Conservation (phyloP, 2,113 vertebrate genomes). For the Protomyctophum bolini region DNA sequence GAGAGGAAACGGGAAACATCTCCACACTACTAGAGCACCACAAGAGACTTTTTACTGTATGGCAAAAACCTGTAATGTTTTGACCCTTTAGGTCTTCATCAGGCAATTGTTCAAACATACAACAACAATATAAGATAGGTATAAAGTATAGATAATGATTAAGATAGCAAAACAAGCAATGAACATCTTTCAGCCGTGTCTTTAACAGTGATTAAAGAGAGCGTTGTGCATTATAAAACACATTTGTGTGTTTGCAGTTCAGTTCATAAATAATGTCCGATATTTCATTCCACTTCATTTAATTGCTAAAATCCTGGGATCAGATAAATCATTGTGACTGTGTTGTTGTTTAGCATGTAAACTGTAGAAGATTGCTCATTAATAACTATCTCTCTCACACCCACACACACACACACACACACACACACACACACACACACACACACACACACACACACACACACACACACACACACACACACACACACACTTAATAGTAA, state of each 20-base stretch:
- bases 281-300: constrained; percentile 18
- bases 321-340: constrained; percentile 25
- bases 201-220: too few relatives aligned
- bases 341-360: constrained; percentile 37
- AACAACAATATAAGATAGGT: too few relatives aligned
- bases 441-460: not conserved
- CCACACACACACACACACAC: too few relatives aligned
- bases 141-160: too few relatives aligned
- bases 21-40: too few relatives aligned
- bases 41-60: not conserved
- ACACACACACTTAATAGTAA: constrained; percentile 26
- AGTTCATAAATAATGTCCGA: constrained; percentile 31
- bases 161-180: too few relatives aligned
- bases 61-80: not conserved
- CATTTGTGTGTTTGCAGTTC: too few relatives aligned
- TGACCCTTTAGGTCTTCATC: not conserved
- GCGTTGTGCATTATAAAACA: too few relatives aligned
- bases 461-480: constrained; percentile 20
- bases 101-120: too few relatives aligned
- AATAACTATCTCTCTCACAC: constrained; percentile 1
- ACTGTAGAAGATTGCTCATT: constrained; percentile 32
- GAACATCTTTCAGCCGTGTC: too few relatives aligned
- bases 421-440: not conserved
- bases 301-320: constrained; percentile 10
- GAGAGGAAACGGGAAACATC: too few relatives aligned